phyloP scores from a whole-genome alignment of 1,140 invertebrate genomes.

The Drosophila teissieri region DNA sequence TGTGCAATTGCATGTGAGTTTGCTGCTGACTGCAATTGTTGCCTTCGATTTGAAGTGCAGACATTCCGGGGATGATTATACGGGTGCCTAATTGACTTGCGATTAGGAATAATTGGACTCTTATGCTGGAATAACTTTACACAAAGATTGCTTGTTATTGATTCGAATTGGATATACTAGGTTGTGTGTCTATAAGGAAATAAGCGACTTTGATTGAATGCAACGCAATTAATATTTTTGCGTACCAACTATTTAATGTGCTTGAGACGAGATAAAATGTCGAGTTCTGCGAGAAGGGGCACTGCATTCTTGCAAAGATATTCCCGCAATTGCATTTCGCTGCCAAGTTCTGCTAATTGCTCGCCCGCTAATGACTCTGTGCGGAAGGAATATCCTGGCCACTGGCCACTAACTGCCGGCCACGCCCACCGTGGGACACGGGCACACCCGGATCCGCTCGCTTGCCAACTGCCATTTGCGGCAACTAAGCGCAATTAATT shows the following conservation, averaged over 20 bases:
- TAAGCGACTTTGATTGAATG: neutral
- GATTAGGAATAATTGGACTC: slow-evolving; percentile 17
- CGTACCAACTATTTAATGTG: neutral
- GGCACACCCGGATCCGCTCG: neutral
- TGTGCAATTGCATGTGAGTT: slow-evolving; percentile 2
- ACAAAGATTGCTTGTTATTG: neutral
- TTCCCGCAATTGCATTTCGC: slow-evolving; percentile 32
- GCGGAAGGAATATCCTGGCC: slow-evolving; percentile 10
- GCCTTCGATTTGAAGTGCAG: slow-evolving; percentile 36
- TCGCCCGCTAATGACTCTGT: slow-evolving; percentile 55
- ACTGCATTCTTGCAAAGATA: slow-evolving; percentile 21
- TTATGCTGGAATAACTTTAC: neutral
- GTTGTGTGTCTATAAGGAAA: neutral
- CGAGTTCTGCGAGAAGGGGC: neutral
- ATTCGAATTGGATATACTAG: neutral
- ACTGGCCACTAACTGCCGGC: slow-evolving; percentile 30
- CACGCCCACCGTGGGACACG: slow-evolving; percentile 33
- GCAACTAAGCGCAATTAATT: slow-evolving; percentile 78
- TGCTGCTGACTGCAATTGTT: slow-evolving; percentile 43
- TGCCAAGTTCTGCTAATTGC: slow-evolving; percentile 57
- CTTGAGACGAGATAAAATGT: slow-evolving; percentile 1
- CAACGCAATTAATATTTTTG: neutral
- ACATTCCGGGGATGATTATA: slow-evolving; percentile 15
- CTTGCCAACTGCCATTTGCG: slow-evolving; percentile 71
- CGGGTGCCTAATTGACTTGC: slow-evolving; percentile 28